phyloP scores from a whole-genome alignment of 1,140 invertebrate genomes.

The Daktulosphaira vitifoliae region DNA sequence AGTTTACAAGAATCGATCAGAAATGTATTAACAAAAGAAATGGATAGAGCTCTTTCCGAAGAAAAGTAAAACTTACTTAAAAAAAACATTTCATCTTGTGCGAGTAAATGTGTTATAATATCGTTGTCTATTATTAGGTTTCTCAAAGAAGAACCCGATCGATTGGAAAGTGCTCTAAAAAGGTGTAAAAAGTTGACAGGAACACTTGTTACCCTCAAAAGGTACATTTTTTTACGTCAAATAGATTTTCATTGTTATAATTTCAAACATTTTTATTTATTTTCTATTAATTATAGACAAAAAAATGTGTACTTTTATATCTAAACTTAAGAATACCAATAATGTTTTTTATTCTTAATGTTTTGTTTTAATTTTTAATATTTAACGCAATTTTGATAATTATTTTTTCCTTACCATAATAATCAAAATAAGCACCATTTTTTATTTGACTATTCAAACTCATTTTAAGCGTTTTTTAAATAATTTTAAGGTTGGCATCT shows the following conservation, averaged over 20 bases:
- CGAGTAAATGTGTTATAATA: not conserved
- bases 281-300: not conserved
- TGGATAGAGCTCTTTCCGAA: conserved; percentile 87
- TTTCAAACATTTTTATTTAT: not conserved
- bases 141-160: conserved; percentile 88
- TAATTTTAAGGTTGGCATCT: conserved; percentile 67
- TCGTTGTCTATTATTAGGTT: conserved; percentile 49
- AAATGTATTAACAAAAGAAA: conserved; percentile 75
- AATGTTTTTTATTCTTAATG: too few species aligned
- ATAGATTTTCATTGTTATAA: not conserved
- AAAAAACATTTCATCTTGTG: conserved; percentile 1
- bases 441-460: too few species aligned
- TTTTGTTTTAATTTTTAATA: too few species aligned
- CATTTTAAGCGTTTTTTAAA: too few species aligned
- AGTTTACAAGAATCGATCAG: conserved; percentile 82
- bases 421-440: too few species aligned
- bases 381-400: too few species aligned
- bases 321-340: too few species aligned
- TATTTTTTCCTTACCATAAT: too few species aligned
- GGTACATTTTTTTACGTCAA: conserved; percentile 56
- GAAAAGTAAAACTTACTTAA: conserved; percentile 58
- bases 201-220: conserved; percentile 90
- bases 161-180: conserved; percentile 78
- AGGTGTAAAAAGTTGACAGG: conserved; percentile 94
- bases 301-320: too few species aligned